Conservation (phyloP, 2,797 vertebrate genomes). For the Muscicapa comitata region DNA sequence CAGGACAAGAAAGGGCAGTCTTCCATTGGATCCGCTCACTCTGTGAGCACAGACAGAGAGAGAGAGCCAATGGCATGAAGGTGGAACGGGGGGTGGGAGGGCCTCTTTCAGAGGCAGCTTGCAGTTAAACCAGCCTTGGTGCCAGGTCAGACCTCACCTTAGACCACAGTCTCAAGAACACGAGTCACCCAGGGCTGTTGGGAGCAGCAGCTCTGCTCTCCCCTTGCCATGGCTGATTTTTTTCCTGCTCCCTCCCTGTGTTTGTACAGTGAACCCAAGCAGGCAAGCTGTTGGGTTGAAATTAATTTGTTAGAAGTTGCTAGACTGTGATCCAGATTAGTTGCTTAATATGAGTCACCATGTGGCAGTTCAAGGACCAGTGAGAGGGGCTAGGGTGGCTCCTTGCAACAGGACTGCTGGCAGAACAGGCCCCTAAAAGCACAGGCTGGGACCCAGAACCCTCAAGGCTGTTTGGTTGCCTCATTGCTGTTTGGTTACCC, state of each 20-base stretch:
- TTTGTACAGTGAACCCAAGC: neutral
- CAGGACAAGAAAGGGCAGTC: neutral
- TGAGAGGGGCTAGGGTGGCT: neutral
- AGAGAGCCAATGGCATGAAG: neutral
- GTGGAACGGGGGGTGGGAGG: neutral
- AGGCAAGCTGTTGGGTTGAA: neutral
- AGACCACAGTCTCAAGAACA: neutral
- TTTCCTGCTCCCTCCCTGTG: neutral
- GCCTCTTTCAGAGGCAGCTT: neutral
- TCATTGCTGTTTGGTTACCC: neutral
- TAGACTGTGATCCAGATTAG: neutral
- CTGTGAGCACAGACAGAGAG: neutral
- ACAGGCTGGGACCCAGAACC: neutral
- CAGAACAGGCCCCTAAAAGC: accelerated
- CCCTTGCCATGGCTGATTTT: neutral
- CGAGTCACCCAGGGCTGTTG: neutral
- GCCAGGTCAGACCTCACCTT: neutral
- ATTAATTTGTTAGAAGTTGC: neutral
- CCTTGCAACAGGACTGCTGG: neutral
- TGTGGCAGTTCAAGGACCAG: neutral
- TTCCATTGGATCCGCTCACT: neutral
- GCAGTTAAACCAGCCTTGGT: neutral
- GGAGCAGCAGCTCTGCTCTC: neutral
- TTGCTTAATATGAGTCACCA: neutral
- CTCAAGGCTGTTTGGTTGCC: neutral